These are phyloP conservation scores for Mohoua ochrocephala DNA, from an alignment of 2,113 vertebrate genomes.

Conservation along the genomic window DNA sequence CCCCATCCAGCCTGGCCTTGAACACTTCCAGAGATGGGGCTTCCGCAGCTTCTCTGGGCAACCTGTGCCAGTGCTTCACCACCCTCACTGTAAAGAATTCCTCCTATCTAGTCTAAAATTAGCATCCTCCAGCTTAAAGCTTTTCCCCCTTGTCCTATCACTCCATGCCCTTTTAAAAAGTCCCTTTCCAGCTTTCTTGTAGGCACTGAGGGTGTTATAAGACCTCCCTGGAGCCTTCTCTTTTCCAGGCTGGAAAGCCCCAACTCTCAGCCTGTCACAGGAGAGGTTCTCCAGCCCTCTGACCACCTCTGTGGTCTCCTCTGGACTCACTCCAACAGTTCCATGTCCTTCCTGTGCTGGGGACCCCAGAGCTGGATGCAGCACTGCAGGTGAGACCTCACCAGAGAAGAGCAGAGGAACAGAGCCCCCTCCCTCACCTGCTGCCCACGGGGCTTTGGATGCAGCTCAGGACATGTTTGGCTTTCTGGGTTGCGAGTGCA, in stretches of 20 bases:
- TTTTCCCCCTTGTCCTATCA: neutral
- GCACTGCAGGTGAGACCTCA: no score
- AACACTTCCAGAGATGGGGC: neutral
- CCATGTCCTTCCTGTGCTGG: neutral
- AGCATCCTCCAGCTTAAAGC: neutral
- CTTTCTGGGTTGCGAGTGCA: neutral
- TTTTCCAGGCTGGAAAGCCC: neutral
- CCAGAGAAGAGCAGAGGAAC: neutral
- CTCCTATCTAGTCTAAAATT: neutral
- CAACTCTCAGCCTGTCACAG: neutral
- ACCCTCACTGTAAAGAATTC: neutral
- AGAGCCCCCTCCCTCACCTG: neutral
- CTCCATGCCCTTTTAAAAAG: neutral
- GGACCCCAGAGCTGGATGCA: neutral
- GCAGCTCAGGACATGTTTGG: fast-evolving
- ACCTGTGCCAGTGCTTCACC: neutral
- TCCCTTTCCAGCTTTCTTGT: neutral
- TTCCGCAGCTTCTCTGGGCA: neutral
- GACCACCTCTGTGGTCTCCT: neutral
- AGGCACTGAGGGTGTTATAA: neutral
- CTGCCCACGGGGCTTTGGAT: neutral
- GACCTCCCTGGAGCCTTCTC: neutral
- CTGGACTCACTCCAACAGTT: no score
- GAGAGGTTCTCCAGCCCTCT: neutral
- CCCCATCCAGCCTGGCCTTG: neutral